Evolutionary conservation across 1,140 invertebrate species (phyloP).

Genomic region (Agrypnia vestita): DNA sequence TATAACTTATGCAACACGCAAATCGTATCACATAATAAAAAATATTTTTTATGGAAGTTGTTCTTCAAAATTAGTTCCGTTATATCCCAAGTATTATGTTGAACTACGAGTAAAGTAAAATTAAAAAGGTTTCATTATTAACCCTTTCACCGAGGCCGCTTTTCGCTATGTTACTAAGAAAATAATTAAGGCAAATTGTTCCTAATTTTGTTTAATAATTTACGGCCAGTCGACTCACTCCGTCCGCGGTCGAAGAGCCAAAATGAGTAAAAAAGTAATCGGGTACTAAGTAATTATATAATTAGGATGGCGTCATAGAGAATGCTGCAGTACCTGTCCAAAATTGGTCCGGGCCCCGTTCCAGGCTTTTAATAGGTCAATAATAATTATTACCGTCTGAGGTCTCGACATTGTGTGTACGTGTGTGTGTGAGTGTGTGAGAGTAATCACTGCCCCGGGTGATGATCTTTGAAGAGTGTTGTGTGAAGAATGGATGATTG

Average conservation of each 20-base stretch:
- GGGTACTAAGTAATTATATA: slow-evolving; percentile 59
- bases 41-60: too few relatives aligned
- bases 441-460: slow-evolving; percentile 55
- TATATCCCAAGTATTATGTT: too few relatives aligned
- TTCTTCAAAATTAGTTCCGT: too few relatives aligned
- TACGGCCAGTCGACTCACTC: too few relatives aligned
- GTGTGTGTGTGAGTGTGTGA: slow-evolving; percentile 24
- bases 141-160: too few relatives aligned
- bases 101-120: too few relatives aligned
- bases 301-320: slow-evolving; percentile 57
- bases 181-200: too few relatives aligned
- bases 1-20: too few relatives aligned
- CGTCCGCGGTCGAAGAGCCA: not conserved
- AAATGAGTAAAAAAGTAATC: slow-evolving; percentile 14
- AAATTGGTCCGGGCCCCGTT: slow-evolving; percentile 41
- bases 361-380: slow-evolving; percentile 58
- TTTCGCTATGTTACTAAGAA: too few relatives aligned
- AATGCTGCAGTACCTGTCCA: slow-evolving; percentile 36
- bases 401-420: slow-evolving; percentile 39
- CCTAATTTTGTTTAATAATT: not conserved
- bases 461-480: slow-evolving; percentile 28
- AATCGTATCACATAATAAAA: too few relatives aligned
- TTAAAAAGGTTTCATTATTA: too few relatives aligned
- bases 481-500: slow-evolving; percentile 20
- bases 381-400: slow-evolving; percentile 57